phyloP scores from a whole-genome alignment of 2,113 vertebrate genomes.

The Colius striatus region DNA sequence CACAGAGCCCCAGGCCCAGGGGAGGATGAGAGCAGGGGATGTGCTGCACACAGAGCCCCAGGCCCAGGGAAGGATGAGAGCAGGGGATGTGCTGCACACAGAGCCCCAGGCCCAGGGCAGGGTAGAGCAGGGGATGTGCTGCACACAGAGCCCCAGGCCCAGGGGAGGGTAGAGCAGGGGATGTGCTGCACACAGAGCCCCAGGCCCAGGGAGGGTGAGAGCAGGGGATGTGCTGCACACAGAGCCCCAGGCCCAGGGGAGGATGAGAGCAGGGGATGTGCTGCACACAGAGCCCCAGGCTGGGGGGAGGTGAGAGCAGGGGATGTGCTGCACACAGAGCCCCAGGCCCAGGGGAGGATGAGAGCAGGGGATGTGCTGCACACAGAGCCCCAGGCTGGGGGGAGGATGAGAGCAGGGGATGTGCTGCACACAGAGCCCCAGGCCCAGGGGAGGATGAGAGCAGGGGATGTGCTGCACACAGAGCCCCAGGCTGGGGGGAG shows the following conservation, averaged over 20 bases:
- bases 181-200: constrained; percentile 13
- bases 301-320: no score
- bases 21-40: no score
- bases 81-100: constrained; percentile 44
- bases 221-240: constrained; percentile 50
- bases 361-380: constrained; percentile 57
- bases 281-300: constrained; percentile 15
- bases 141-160: not conserved
- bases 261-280: no score
- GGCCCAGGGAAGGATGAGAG: no score
- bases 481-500: not conserved
- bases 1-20: not conserved
- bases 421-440: not conserved
- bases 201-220: constrained; percentile 3
- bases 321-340: constrained; percentile 35
- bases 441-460: no score
- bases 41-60: not conserved
- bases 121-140: constrained; percentile 59
- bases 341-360: not conserved
- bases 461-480: constrained; percentile 44
- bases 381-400: not conserved
- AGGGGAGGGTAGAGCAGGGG: no score
- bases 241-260: not conserved
- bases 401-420: no score
- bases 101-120: not conserved